Conservation (phyloP, 2,888 invertebrate genomes). For the Mallateleia sp. region DNA sequence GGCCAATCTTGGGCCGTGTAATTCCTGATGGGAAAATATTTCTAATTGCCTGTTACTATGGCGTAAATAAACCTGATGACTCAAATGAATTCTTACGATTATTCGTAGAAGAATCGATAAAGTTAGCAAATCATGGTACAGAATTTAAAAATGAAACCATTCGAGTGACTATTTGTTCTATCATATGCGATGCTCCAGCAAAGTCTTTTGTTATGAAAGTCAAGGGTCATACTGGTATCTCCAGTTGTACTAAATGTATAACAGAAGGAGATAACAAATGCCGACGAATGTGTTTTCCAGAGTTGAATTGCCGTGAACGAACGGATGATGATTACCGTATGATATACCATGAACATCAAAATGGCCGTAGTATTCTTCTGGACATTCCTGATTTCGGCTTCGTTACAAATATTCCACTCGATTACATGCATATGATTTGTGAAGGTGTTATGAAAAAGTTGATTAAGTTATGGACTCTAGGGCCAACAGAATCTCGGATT, state of each 20-base stretch:
- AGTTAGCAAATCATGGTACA: background rate
- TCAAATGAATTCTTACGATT: background rate
- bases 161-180: no score
- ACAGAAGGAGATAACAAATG: no score
- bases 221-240: slow-evolving; percentile 69
- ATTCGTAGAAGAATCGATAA: no score
- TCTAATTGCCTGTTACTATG: slow-evolving; percentile 16
- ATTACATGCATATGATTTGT: slow-evolving; percentile 76
- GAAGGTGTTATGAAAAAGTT: slow-evolving; percentile 69
- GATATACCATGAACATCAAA: slow-evolving; percentile 67
- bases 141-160: slow-evolving; percentile 24
- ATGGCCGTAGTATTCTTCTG: slow-evolving; percentile 53
- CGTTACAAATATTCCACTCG: slow-evolving; percentile 68
- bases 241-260: slow-evolving; percentile 74
- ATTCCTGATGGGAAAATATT: background rate
- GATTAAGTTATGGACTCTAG: slow-evolving; percentile 62
- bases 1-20: slow-evolving; percentile 23
- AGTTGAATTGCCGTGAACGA: slow-evolving; percentile 35
- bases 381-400: slow-evolving; percentile 68
- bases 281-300: slow-evolving; percentile 74
- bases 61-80: background rate
- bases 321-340: slow-evolving; percentile 57
- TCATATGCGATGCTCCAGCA: no score
- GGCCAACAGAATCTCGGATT: background rate
- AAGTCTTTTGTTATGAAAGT: slow-evolving; percentile 58